Evolutionary conservation across 2,888 invertebrate species (phyloP), one percentile per base, ranked within the genome.

Genomic region (Hemistola chrysoprasaria): DNA sequence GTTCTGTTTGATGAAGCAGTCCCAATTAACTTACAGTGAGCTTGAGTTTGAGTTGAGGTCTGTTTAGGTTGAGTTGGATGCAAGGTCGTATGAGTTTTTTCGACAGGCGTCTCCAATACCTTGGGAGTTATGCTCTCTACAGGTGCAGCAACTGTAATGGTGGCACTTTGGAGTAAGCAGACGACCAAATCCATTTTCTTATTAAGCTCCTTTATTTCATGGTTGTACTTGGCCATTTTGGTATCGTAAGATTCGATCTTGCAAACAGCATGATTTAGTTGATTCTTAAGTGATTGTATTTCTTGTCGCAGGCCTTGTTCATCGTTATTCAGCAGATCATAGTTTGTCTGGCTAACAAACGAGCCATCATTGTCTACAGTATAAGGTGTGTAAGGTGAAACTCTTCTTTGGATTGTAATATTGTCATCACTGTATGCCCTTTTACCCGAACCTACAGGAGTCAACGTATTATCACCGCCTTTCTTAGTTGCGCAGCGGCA

Each of bases 401-500:
- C 27, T 27, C 11, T 27, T 7, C 8, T 27, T n/a, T 11, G 5
- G 1, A 11, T 7, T 3, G 27, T 27, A n/a, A 27, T n/a, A n/a
- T 27, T 27, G 2, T 5, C 2, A 11, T 27, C 27, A n/a, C n/a
- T n/a, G 11, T 11, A 11, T n/a, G 27, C n/a, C 11, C 11, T 27
- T 27, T 27, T 27, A 7, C 11, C 6, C 5, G 11, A 11, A n/a
- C n/a, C 27, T 27, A 27, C 27, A 2, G 27, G 27, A n/a, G 27
- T 27, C 11, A 27, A n/a, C 2, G 7, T 11, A n/a, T 27, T 27
- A n/a, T 27, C 27, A 2, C 27, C 27, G 1, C 27, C 27, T 11
- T 11, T 27, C 27, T 27, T 27, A 11, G 11, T 2, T 11, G 27
- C 11, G 11, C 27, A 11, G 11, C 27, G 27, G n/a, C 27, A 27